Evolutionary conservation across 2,797 vertebrate genomes (phyloP).

Genomic region (Falco naumanni): DNA sequence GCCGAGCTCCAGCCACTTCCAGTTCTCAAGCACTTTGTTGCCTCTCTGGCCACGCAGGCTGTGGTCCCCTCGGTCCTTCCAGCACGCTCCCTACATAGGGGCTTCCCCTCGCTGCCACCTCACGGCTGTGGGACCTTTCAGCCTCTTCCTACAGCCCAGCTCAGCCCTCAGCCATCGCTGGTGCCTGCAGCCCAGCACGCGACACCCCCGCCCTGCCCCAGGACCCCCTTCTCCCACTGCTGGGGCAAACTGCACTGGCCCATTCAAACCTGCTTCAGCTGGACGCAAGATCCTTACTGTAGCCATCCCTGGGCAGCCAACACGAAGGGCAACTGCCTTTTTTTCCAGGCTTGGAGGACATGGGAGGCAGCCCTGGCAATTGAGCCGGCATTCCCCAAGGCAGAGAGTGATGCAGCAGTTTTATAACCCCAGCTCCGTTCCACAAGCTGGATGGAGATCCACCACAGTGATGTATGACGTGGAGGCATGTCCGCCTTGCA

Average conservation of each 20-base stretch:
- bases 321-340: not conserved
- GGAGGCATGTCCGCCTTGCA: not conserved
- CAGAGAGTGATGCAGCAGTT: not conserved
- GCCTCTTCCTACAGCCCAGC: not conserved
- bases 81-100: accelerated
- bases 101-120: not conserved
- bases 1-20: not conserved
- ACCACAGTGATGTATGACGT: accelerated
- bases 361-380: not conserved
- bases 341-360: not conserved
- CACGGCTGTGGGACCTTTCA: not conserved
- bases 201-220: too few relatives aligned
- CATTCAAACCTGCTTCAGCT: accelerated
- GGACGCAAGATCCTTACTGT: not conserved
- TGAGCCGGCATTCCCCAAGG: accelerated
- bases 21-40: not conserved
- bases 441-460: not conserved
- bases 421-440: not conserved
- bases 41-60: not conserved
- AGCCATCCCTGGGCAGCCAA: not conserved
- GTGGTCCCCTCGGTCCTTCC: not conserved
- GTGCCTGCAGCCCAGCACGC: not conserved
- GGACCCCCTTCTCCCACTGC: too few relatives aligned
- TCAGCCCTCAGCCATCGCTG: not conserved
- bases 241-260: not conserved